Conservation (phyloP, 2,113 vertebrate species). For the Odobenus rosmarus region DNA sequence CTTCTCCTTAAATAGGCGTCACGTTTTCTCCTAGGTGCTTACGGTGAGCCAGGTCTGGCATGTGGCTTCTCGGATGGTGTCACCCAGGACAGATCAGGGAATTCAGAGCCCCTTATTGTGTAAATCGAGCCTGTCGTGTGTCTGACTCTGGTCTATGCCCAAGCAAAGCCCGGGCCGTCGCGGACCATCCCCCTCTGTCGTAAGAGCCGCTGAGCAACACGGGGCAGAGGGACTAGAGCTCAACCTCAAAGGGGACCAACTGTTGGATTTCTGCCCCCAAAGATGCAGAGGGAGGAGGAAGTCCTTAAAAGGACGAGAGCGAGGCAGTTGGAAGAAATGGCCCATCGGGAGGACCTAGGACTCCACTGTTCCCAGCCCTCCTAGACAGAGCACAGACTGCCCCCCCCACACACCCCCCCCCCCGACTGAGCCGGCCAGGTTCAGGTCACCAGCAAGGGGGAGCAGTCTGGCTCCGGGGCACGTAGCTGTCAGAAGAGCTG, state of each 20-base stretch:
- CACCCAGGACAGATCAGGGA: neutral
- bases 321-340: neutral
- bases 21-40: neutral
- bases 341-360: neutral
- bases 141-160: neutral
- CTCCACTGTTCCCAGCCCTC: neutral
- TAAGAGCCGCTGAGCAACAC: neutral
- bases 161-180: too few species aligned
- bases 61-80: neutral
- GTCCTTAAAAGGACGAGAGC: neutral
- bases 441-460: neutral
- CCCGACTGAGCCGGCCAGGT: fast-evolving
- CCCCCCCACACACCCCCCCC: fast-evolving
- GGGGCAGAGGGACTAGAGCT: neutral
- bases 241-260: neutral
- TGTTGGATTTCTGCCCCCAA: neutral
- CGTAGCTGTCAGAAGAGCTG: neutral
- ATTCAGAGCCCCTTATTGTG: neutral
- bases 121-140: neutral
- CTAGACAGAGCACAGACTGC: neutral
- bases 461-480: neutral
- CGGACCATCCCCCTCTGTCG: fast-evolving
- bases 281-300: neutral
- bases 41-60: neutral
- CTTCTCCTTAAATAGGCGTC: neutral